phyloP scores from a whole-genome alignment of 2,888 invertebrate genomes.

The Reticulitermes lucifugus region DNA sequence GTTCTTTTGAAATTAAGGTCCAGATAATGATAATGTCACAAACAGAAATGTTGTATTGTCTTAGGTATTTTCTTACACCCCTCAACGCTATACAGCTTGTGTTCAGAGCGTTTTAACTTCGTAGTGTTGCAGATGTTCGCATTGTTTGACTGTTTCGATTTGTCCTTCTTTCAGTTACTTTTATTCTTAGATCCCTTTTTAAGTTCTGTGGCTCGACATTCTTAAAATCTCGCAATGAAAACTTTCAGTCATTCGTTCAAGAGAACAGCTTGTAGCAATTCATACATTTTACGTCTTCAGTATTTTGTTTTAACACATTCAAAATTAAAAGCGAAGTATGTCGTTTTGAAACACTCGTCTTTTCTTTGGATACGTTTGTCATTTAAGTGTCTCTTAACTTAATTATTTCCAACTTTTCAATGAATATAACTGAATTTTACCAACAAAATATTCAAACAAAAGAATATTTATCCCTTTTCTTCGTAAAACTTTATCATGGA shows the following conservation, averaged over 20 bases:
- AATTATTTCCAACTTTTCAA: too few relatives aligned
- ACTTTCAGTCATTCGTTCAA: background rate
- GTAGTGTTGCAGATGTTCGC: background rate
- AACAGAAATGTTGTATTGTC: constrained; percentile 7
- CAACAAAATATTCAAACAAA: too few relatives aligned
- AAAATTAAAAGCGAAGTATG: too few relatives aligned
- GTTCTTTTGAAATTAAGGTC: constrained; percentile 3
- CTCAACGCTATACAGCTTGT: background rate
- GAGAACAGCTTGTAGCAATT: background rate
- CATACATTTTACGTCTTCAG: background rate
- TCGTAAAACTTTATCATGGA: too few relatives aligned
- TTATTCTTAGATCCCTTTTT: background rate
- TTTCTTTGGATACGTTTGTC: too few relatives aligned
- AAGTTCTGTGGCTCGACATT: background rate
- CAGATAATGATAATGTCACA: background rate
- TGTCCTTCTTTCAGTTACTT: background rate
- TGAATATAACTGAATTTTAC: too few relatives aligned
- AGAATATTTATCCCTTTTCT: too few relatives aligned
- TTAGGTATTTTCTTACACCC: background rate
- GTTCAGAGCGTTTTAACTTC: background rate
- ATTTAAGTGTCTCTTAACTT: too few relatives aligned
- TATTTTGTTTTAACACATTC: background rate
- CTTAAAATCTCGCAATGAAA: background rate
- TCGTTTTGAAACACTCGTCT: too few relatives aligned
- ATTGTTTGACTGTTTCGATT: background rate